Evolutionary conservation across 2,113 vertebrate species (phyloP), one percentile per base, ranked within the genome.

Genomic region (Scartelaos histophorus): DNA sequence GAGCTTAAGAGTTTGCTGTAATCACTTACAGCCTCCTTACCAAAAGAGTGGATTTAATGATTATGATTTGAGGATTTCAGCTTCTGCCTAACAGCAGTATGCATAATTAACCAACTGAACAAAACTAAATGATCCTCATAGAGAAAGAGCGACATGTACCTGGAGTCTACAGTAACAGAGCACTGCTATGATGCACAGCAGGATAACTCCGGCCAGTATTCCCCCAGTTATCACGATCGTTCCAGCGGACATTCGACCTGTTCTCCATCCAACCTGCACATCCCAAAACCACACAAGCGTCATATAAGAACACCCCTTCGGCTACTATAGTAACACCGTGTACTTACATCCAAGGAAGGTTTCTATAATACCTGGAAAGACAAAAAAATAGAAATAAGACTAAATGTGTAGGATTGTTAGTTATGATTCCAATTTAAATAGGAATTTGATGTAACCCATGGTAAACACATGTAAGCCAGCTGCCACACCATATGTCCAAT

Each of bases 81-180:
- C 38, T 10, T 11, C 7, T 43, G 10, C 7, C 38, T 38, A 43
- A 10, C 10, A 43, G 10, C 38, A 0, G 35, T 38, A 2, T 38
- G 35, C 5, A 38, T 38, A 38, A 5, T 38, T 47, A 13, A 47
- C 10, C 11, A 15, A 47, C 46, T 3, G 15, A 17, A 17, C 47
- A 49, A 49, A 47, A 49, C 15, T 13, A 16, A 5, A 3, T 29
- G 29, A 29, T 29, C 29, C 29, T 4, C 15, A 1, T 17, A 16
- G 16, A 19, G 0, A 19, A 19, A 0, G 10, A 24, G 22, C 22
- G 45, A 86, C 93, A 2, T 43, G 51, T 54, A 98, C 97, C 96
- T 99, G 97, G 86, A 98, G 95, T 89, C 97, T 92, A 91, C 97
- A 99, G 94, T 98, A 99, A 93, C 97, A 99, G 83, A 99, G 95